A percentile compares a stretch with the other conserved stretches of the same genome.
Conservation (phyloP, 2,113 vertebrate species). For the Colinus virginianus region DNA sequence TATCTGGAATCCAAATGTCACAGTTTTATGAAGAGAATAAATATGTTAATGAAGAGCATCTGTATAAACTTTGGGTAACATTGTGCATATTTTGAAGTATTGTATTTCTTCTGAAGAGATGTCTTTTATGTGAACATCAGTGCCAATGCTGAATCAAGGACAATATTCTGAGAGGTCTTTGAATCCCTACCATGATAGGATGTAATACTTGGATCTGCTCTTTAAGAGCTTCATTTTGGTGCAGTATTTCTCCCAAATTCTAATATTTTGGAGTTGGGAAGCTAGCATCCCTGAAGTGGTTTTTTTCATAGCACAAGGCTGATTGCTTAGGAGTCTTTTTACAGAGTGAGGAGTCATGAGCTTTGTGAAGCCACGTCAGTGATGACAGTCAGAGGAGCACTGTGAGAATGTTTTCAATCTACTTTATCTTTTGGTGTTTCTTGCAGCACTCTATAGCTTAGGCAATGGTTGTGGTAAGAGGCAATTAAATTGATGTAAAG, state of each 20-base stretch:
- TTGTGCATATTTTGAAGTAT: background rate
- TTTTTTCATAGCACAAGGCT: background rate
- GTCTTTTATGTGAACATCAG: background rate
- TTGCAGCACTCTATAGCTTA: background rate
- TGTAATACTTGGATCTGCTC: background rate
- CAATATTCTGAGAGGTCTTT: background rate
- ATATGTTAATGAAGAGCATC: conserved; percentile 37
- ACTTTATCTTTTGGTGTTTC: conserved; percentile 28
- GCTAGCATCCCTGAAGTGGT: background rate
- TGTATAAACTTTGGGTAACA: conserved; percentile 1
- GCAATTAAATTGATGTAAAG: conserved; percentile 50
- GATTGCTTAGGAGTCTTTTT: background rate
- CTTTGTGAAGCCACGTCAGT: background rate
- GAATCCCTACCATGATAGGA: background rate
- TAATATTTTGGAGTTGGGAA: background rate
- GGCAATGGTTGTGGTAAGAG: conserved; percentile 23
- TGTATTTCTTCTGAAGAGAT: background rate
- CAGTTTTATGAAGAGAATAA: background rate
- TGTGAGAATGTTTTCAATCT: background rate
- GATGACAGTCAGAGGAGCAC: background rate
- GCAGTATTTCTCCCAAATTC: background rate
- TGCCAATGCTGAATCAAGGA: background rate
- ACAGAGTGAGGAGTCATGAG: background rate
- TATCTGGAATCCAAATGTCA: conserved; percentile 27
- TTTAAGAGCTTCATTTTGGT: background rate